Base-by-base conservation (phyloP, 1,140 invertebrate species). In the Zaprionus tsacasi region DNA sequence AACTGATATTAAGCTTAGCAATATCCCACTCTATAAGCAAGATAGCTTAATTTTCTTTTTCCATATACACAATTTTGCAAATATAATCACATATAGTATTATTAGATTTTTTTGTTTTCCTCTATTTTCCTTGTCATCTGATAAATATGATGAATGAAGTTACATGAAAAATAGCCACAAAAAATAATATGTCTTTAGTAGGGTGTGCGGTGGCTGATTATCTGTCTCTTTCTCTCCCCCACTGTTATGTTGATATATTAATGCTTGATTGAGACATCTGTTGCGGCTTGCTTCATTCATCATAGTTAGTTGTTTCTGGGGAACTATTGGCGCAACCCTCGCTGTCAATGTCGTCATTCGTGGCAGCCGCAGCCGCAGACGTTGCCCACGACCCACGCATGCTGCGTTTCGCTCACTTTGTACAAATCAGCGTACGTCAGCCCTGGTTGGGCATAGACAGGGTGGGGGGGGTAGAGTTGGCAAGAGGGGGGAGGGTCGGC, bases 371-470 rank as follows among this genome's bases (percentile, higher is more conserved):
- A 33, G n/a, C 50, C 27, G 27, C 27, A 30, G 21, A 21, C 21
- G 21, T 21, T 21, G 27, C 27, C 27, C 27, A 30, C 27, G 27
- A 30, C 27, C 78, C 75, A 85, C 82, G 60, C 69, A 70, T 68
- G 50, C 66, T 70, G 78, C 54, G 64, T 52, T 50, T 50, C 45
- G 45, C 45, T 77, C 83, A 66, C 70, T 79, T 68, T 76, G 68
- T 69, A 59, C 64, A 73, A 79, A 79, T 79, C 77, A 77, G 77
- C 60, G 75, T 71, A 79, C 73, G 82, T 82, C 82, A 86, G 82
- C 79, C 21, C 21, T 21, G 21, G 21, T 21, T 21, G 55, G 58
- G 54, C 68, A 52, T 56, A 45, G 64, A 21, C 27, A 30, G 3
- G 27, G 65, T 71, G 17, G n/a, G 17, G 33, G 0, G 27, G 27